Conservation (phyloP, 2,113 vertebrate genomes). For the Carollia perspicillata region DNA sequence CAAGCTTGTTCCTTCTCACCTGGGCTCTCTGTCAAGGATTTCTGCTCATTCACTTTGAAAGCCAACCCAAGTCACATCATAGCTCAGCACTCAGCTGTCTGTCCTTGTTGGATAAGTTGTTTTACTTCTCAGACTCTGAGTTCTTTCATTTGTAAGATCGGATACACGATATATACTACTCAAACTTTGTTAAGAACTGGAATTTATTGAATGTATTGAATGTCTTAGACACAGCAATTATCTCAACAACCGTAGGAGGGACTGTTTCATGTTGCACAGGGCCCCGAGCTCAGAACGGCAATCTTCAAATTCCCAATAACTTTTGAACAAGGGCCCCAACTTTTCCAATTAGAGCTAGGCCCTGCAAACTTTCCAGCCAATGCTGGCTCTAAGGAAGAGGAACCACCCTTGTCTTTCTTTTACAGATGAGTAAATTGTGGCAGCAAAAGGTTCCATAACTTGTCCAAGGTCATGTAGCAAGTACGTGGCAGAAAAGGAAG, state of each 20-base stretch:
- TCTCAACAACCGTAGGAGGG: background rate
- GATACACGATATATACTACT: background rate
- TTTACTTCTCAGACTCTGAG: background rate
- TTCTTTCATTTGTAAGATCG: background rate
- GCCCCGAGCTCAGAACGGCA: background rate
- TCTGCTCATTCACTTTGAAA: background rate
- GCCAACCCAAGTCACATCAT: background rate
- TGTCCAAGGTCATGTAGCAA: background rate
- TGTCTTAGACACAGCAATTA: background rate
- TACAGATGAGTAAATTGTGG: background rate
- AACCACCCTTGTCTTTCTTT: background rate
- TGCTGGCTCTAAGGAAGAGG: background rate
- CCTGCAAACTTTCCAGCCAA: background rate
- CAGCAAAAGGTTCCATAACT: background rate
- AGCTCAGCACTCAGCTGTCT: background rate
- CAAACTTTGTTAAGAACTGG: background rate
- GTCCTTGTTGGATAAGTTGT: background rate
- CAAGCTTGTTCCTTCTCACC: background rate
- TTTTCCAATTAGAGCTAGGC: background rate
- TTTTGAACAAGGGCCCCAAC: background rate
- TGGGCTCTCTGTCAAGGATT: background rate
- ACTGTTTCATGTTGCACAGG: background rate
- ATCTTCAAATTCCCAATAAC: background rate
- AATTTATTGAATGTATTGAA: background rate
- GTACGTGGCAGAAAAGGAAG: background rate